Conservation (phyloP, 2,797 vertebrate genomes). For the Pangasius larnaudii region DNA sequence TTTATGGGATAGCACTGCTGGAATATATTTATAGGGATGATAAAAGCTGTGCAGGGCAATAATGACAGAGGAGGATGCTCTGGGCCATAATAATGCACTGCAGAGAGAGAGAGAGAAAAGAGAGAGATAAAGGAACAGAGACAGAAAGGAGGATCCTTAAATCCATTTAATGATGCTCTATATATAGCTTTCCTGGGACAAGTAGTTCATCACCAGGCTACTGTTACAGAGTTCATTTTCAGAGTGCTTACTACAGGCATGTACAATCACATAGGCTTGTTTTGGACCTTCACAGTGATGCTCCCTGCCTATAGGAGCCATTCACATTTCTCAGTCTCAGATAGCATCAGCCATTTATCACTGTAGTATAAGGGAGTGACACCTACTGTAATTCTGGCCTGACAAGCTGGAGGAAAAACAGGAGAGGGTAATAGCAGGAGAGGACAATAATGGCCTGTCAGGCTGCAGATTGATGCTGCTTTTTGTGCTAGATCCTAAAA, state of each 20-base stretch:
- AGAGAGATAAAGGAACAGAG: background rate
- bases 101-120: background rate
- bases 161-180: constrained; percentile 31
- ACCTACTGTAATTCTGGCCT: constrained; percentile 43
- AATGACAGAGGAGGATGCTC: constrained; percentile 65
- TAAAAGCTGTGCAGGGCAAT: constrained; percentile 73
- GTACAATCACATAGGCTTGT: constrained; percentile 35
- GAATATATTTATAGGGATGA: constrained; percentile 73
- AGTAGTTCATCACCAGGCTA: constrained; percentile 31
- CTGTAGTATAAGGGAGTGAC: constrained; percentile 48
- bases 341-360: constrained; percentile 55
- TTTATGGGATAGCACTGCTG: constrained; percentile 67
- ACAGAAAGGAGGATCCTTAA: constrained; percentile 40
- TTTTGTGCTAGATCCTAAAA: constrained; percentile 49
- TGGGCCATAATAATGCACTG: constrained; percentile 38
- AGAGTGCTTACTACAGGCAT: constrained; percentile 38
- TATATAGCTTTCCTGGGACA: constrained; percentile 29
- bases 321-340: constrained; percentile 24
- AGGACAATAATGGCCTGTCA: constrained; percentile 50
- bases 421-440: constrained; percentile 36
- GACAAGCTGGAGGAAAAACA: constrained; percentile 40
- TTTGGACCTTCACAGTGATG: constrained; percentile 40
- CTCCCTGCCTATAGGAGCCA: constrained; percentile 39
- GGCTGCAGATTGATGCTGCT: constrained; percentile 50
- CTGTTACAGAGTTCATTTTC: constrained; percentile 32